These are phyloP conservation scores for Bilobella aurantiaca DNA, from an alignment of 1,140 invertebrate species.

Conservation along the genomic window DNA sequence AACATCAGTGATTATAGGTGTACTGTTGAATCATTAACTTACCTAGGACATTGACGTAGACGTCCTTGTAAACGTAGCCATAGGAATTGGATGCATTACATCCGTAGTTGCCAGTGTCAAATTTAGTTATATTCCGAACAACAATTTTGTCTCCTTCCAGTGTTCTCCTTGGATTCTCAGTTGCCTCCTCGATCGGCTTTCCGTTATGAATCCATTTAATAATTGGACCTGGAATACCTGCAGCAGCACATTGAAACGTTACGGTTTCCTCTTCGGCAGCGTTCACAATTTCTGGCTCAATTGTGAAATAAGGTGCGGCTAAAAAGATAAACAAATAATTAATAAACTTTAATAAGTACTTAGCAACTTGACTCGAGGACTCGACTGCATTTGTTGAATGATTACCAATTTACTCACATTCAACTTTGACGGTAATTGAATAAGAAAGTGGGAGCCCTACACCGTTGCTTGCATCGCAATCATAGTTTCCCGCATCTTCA, in stretches of 20 bases:
- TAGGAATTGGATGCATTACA: slow-evolving; percentile 93
- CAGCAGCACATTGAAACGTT: slow-evolving; percentile 74
- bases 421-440: slow-evolving; percentile 67
- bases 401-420: no score
- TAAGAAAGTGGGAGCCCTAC: slow-evolving; percentile 71
- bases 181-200: slow-evolving; percentile 65
- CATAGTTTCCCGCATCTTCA: slow-evolving; percentile 75
- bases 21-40: no score
- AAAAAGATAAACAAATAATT: slow-evolving; percentile 26
- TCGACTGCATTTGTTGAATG: no score
- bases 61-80: slow-evolving; percentile 96
- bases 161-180: slow-evolving; percentile 57
- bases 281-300: slow-evolving; percentile 77
- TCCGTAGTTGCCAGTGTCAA: slow-evolving; percentile 88
- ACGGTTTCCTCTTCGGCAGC: slow-evolving; percentile 83
- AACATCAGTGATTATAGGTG: no score
- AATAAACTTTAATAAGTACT: background rate
- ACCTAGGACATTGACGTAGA: slow-evolving; percentile 91
- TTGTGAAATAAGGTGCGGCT: slow-evolving; percentile 84
- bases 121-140: slow-evolving; percentile 69
- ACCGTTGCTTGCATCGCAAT: slow-evolving; percentile 83
- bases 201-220: slow-evolving; percentile 97
- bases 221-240: slow-evolving; percentile 74
- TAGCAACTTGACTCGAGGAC: no score
- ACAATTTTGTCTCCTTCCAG: slow-evolving; percentile 58